Percentiles rank a stretch among this genome's conserved stretches.
phyloP scores from a whole-genome alignment of 2,888 invertebrate species.

The Macaria liturata region DNA sequence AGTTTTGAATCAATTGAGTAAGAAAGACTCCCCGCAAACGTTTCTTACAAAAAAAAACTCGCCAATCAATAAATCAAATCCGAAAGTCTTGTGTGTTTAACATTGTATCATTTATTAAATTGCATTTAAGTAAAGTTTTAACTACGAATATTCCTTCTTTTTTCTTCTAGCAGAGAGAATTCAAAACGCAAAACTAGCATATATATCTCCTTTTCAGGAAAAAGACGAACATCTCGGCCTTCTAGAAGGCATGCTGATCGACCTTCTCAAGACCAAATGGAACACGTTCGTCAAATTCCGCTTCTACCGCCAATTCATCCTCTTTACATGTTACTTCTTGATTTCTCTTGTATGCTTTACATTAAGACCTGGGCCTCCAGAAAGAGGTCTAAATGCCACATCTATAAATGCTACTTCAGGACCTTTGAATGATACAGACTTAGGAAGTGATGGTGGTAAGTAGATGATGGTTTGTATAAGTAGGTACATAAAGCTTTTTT shows the following conservation, averaged over 20 bases:
- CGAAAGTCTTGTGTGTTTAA: too few relatives aligned
- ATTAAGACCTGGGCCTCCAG: conserved; percentile 93
- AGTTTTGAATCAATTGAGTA: too few relatives aligned
- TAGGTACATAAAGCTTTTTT: too few relatives aligned
- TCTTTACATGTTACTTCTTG: conserved; percentile 95
- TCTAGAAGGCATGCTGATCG: conserved; percentile 96
- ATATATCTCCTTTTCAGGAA: conserved; percentile 83
- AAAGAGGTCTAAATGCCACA: conserved; percentile 62
- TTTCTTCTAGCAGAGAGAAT: too few relatives aligned
- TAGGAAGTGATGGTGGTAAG: conserved; percentile 59
- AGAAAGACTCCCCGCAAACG: too few relatives aligned
- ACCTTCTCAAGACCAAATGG: conserved; percentile 98
- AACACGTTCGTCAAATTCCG: conserved; percentile 97
- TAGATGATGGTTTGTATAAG: conserved; percentile 2
- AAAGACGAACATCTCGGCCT: conserved; percentile 97
- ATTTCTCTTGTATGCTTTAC: conserved; percentile 95
- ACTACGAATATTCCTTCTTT: too few relatives aligned
- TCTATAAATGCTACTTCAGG: conserved; percentile 59
- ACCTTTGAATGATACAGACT: conserved; percentile 60
- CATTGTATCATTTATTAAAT: too few relatives aligned
- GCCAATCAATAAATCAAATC: too few relatives aligned
- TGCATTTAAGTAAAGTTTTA: too few relatives aligned
- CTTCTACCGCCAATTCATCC: conserved; percentile 95
- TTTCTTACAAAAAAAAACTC: too few relatives aligned
- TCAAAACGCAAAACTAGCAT: too few relatives aligned